Percentiles rank a stretch among this genome's conserved stretches.
These are phyloP conservation scores for Cantharis rufa DNA, from an alignment of 2,888 invertebrate species.

Conservation along the genomic window DNA sequence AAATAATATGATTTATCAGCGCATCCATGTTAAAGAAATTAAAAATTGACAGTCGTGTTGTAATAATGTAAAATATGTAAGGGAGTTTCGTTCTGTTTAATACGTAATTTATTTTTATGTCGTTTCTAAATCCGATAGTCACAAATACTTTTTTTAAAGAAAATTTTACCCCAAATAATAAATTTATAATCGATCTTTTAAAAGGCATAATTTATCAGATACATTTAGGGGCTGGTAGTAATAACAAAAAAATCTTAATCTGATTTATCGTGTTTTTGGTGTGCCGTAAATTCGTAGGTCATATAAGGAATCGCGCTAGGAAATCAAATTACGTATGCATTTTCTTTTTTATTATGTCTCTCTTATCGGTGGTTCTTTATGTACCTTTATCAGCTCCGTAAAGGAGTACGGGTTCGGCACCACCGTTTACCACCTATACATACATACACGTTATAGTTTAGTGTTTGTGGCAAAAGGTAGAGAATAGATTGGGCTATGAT, in stretches of 20 bases:
- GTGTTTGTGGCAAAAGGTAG: slow-evolving; percentile 40
- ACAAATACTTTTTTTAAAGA: slow-evolving; percentile 15
- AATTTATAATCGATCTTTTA: slow-evolving; percentile 35
- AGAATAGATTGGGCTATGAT: slow-evolving; percentile 45
- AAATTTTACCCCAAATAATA: slow-evolving; percentile 33
- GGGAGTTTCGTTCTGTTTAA: not conserved
- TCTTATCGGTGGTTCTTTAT: slow-evolving; percentile 50
- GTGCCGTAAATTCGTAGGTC: slow-evolving; percentile 39
- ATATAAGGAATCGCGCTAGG: slow-evolving; percentile 40
- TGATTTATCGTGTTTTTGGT: slow-evolving; percentile 48
- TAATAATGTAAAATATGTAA: not conserved
- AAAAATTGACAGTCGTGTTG: slow-evolving; percentile 4
- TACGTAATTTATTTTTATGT: slow-evolving; percentile 20
- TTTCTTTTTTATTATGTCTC: slow-evolving; percentile 49
- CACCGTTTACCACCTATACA: slow-evolving; percentile 35
- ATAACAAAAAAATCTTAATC: slow-evolving; percentile 45
- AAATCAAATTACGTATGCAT: slow-evolving; percentile 56
- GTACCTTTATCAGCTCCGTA: slow-evolving; percentile 48
- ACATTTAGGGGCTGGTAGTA: slow-evolving; percentile 40
- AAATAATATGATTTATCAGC: not conserved
- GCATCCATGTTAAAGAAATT: slow-evolving; percentile 3
- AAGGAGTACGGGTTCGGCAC: slow-evolving; percentile 34
- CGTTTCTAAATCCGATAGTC: slow-evolving; percentile 19
- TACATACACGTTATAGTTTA: slow-evolving; percentile 31
- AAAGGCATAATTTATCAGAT: slow-evolving; percentile 40